Conservation (phyloP, 2,888 invertebrate genomes). For the Sicus ferrugineus region DNA sequence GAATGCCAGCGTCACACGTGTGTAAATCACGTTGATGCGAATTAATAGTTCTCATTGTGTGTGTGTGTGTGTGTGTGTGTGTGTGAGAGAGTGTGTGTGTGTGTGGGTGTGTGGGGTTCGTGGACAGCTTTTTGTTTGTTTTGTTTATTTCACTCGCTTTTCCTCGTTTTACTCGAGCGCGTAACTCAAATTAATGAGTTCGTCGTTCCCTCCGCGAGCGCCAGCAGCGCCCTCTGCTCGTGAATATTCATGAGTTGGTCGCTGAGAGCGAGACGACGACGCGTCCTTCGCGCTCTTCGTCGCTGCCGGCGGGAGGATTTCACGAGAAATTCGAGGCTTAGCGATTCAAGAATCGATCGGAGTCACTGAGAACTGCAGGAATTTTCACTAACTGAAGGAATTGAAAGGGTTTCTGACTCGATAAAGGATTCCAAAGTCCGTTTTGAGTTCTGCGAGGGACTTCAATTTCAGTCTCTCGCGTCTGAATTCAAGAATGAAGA, state of each 20-base stretch:
- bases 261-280: too few relatives aligned
- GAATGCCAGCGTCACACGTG: too few relatives aligned
- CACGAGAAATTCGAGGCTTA: too few relatives aligned
- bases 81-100: slow-evolving; percentile 12
- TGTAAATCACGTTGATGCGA: too few relatives aligned
- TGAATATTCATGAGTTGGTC: slow-evolving; percentile 19
- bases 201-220: slow-evolving; percentile 23
- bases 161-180: slow-evolving; percentile 20
- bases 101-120: neutral
- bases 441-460: neutral
- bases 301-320: too few relatives aligned
- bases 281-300: too few relatives aligned
- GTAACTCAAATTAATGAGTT: slow-evolving; percentile 35
- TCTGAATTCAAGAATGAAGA: neutral
- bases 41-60: too few relatives aligned
- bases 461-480: too few relatives aligned
- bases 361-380: too few relatives aligned
- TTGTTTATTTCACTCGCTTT: slow-evolving; percentile 1
- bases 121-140: slow-evolving; percentile 22
- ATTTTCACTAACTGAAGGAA: too few relatives aligned
- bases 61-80: too few relatives aligned
- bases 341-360: too few relatives aligned
- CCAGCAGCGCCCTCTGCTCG: slow-evolving; percentile 13
- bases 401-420: neutral
- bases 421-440: neutral